Base-by-base conservation (phyloP, 2,888 invertebrate genomes). In the Macrophya annulata region DNA sequence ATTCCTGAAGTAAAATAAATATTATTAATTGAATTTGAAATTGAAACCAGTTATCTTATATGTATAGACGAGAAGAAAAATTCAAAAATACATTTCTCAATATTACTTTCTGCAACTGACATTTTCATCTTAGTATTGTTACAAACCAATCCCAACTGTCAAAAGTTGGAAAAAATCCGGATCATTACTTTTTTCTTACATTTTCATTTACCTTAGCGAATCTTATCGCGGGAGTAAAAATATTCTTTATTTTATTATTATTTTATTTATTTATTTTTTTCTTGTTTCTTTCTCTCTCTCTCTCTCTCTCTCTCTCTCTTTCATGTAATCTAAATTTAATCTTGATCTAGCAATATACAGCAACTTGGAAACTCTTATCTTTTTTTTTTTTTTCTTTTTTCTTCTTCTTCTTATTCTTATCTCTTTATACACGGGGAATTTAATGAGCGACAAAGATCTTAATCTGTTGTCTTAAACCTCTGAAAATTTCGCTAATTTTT, bases 381-480 rank as follows among this genome's bases (percentile, higher is more conserved):
- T 51, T 4, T 17, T 17, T 51, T 51, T 17, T 51, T 51, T 6
- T n/a, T 43, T 43, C 43, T 8, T 8, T 43, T 4, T 12, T 12
- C 62, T 62, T 25, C 2, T 62, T n/a, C n/a, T n/a, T n/a, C n/a
- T n/a, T 31, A 31, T 31, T 3, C 62, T 25, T 8, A 37, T 68
- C 68, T 31, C 37, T 37, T 21, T 10, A 25, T 15, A 37, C 31
- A 37, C 8, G 17, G 25, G 17, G 62, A 62, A 37, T 15, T 37
- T 68, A 68, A 68, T 37, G 68, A 68, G 68, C 17, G 68, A 37
- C 68, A 37, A 68, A 68, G 68, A 68, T 68, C 68, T 1, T 68
- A 68, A 68, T 68, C 68, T 31, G 31, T 68, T 37, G 68, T 68
- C 68, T 25, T 37, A 37, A 37, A 68, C 6, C 31, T 68, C 37